These are phyloP conservation scores for Hemistola chrysoprasaria DNA, from an alignment of 2,888 invertebrate genomes.

Conservation along the genomic window DNA sequence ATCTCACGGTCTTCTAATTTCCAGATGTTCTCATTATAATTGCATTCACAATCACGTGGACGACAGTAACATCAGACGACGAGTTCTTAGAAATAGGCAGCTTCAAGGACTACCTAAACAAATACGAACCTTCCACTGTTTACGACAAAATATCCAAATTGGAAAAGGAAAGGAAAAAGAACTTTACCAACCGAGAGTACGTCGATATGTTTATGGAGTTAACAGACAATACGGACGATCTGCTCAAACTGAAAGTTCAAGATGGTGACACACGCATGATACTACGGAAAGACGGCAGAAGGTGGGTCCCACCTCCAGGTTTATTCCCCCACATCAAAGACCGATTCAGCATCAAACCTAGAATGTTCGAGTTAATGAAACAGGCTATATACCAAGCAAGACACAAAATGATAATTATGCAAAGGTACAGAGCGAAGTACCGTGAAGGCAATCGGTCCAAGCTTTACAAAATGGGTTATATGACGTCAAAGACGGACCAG, in stretches of 20 bases:
- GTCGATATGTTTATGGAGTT: constrained; percentile 35
- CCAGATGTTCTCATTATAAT: too few species aligned
- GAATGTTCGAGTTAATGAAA: constrained; percentile 54
- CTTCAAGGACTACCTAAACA: constrained; percentile 13
- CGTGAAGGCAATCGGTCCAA: constrained; percentile 9
- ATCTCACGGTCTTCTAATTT: too few species aligned
- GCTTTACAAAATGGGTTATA: constrained; percentile 59
- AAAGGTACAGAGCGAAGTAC: constrained; percentile 37
- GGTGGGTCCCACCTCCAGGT: constrained; percentile 32
- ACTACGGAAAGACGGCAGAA: constrained; percentile 30
- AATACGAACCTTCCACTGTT: constrained; percentile 31
- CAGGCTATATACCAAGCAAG: constrained; percentile 55
- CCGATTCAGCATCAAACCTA: constrained; percentile 29
- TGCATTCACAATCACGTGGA: too few species aligned
- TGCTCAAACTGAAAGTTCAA: constrained; percentile 41
- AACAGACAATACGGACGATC: constrained; percentile 48
- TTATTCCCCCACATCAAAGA: constrained; percentile 7
- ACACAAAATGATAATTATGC: constrained; percentile 55
- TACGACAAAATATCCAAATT: constrained; percentile 41
- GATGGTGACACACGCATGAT: constrained; percentile 34
- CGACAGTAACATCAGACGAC: too few species aligned
- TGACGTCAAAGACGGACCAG: constrained; percentile 50
- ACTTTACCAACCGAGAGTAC: constrained; percentile 31
- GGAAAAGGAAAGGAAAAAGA: constrained; percentile 29
- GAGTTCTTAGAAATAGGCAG: background rate